Conservation (phyloP, 1,140 invertebrate genomes). For the Leptopilina boulardi region DNA sequence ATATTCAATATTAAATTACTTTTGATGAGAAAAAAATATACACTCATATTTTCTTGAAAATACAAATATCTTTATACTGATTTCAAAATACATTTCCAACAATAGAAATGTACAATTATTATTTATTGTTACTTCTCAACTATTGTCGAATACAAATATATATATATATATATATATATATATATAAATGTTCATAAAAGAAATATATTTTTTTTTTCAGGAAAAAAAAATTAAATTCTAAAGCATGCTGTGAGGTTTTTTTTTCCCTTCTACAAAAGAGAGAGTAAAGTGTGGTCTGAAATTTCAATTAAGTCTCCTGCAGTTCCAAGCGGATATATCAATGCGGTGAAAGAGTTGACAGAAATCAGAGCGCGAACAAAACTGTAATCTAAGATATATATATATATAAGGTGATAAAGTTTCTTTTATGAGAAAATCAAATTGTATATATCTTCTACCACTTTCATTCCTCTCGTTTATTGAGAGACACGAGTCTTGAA, state of each 20-base stretch:
- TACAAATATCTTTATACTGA: too few species aligned
- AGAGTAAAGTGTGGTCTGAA: background rate
- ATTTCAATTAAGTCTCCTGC: slow-evolving; percentile 29
- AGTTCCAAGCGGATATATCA: background rate
- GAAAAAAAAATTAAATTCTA: background rate
- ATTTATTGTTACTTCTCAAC: too few species aligned
- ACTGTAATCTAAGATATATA: slow-evolving; percentile 20
- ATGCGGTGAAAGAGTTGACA: slow-evolving; percentile 24
- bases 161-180: too few species aligned
- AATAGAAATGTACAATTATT: too few species aligned
- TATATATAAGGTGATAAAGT: background rate
- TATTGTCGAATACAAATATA: too few species aligned
- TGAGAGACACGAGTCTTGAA: slow-evolving; percentile 16
- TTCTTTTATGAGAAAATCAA: background rate
- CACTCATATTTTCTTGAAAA: too few species aligned
- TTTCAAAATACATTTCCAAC: too few species aligned
- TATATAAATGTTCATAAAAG: too few species aligned
- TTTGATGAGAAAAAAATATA: too few species aligned
- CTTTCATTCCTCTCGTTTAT: background rate
- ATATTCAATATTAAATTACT: too few species aligned
- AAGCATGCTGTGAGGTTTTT: background rate
- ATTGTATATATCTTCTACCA: background rate
- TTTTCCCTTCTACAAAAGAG: background rate
- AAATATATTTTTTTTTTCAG: too few species aligned
- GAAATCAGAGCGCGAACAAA: slow-evolving; percentile 19